A percentile compares a stretch with the other conserved stretches of the same genome.
Conservation (phyloP, 1,140 invertebrate species). For the Tribolium castaneum region DNA sequence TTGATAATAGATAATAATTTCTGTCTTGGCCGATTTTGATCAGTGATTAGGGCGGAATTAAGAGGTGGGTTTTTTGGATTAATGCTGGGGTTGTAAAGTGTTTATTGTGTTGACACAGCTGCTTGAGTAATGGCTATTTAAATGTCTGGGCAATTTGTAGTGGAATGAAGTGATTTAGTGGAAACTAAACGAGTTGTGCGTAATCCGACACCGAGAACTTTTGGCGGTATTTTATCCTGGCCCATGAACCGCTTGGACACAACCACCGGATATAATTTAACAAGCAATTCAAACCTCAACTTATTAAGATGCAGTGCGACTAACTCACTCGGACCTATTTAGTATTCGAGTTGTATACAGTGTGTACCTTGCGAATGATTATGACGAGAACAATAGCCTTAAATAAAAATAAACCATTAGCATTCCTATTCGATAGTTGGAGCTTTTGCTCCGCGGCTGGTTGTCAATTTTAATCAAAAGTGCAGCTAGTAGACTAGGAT, state of each 20-base stretch:
- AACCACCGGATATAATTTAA: slow-evolving; percentile 44
- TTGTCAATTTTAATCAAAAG: slow-evolving; percentile 19
- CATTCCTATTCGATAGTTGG: slow-evolving; percentile 5
- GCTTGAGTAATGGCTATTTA: slow-evolving; percentile 18
- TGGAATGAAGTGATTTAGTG: slow-evolving; percentile 29
- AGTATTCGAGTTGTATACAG: slow-evolving; percentile 36
- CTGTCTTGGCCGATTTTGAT: too few relatives aligned
- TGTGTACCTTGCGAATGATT: slow-evolving; percentile 45
- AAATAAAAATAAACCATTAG: slow-evolving; percentile 32
- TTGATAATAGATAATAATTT: too few relatives aligned
- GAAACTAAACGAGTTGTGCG: slow-evolving; percentile 28
- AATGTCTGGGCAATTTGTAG: slow-evolving; percentile 33
- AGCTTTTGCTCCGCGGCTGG: slow-evolving; percentile 18
- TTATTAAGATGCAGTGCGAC: slow-evolving; percentile 43
- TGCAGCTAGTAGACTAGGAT: neutral
- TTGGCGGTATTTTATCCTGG: neutral
- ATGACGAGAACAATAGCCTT: slow-evolving; percentile 40
- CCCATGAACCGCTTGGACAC: neutral
- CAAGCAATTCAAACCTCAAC: slow-evolving; percentile 42
- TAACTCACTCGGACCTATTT: slow-evolving; percentile 37
- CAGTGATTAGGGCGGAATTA: neutral
- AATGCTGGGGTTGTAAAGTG: slow-evolving; percentile 11
- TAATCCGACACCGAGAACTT: slow-evolving; percentile 1
- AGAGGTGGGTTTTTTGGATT: neutral
- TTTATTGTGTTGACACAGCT: slow-evolving; percentile 34